Conservation (phyloP, 2,797 vertebrate species). For the Enteromius unitaeniatus region DNA sequence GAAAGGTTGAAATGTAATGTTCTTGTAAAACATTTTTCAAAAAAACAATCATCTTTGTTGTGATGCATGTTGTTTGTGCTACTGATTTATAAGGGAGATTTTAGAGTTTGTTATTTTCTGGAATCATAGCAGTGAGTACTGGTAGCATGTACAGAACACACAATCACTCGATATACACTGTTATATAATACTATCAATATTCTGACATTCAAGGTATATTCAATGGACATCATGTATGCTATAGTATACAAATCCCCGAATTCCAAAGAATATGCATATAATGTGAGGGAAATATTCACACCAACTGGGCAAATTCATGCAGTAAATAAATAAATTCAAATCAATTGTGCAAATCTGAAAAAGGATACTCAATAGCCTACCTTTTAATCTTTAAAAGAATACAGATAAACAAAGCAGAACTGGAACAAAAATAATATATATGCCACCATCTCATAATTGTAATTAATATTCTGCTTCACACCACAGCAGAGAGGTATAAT, state of each 20-base stretch:
- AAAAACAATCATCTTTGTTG: neutral
- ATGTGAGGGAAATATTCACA: neutral
- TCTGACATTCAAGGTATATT: slow-evolving; percentile 11
- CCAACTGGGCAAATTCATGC: neutral
- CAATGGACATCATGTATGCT: neutral
- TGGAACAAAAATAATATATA: slow-evolving; percentile 1
- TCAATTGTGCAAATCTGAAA: slow-evolving; percentile 5
- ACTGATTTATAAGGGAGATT: neutral
- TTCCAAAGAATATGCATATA: neutral
- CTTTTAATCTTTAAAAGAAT: neutral
- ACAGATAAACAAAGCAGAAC: slow-evolving; percentile 20
- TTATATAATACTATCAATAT: slow-evolving; percentile 7
- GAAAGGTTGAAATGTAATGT: neutral
- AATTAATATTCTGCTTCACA: slow-evolving; percentile 22
- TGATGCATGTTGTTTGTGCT: neutral
- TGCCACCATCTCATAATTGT: neutral
- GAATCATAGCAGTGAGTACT: neutral
- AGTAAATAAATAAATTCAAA: neutral
- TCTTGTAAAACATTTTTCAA: neutral
- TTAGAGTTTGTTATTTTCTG: neutral
- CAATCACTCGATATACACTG: neutral
- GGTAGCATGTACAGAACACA: neutral
- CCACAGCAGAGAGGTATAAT: neutral
- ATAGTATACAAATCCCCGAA: neutral
- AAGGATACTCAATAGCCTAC: neutral